A percentile compares a stretch with the other conserved stretches of the same genome.
Conservation (phyloP, 1,140 invertebrate genomes). For the Drosophila nikananu region DNA sequence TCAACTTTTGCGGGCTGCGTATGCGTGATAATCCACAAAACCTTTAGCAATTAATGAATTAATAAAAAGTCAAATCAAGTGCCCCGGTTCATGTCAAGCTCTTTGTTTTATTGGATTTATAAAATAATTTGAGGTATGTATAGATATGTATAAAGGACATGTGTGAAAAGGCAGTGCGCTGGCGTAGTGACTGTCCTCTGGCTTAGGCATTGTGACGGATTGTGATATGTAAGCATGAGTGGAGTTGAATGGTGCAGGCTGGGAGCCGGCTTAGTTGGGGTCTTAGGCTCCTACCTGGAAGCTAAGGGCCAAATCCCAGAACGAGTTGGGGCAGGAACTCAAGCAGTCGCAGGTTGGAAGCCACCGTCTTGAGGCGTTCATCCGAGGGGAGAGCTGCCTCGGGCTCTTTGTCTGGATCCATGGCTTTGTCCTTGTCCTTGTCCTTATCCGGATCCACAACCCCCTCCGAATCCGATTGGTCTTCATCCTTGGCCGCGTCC, state of each 20-base stretch:
- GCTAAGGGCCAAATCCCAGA: constrained; percentile 47
- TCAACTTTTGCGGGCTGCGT: neutral
- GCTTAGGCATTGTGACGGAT: neutral
- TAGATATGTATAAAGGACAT: neutral
- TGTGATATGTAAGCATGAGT: neutral
- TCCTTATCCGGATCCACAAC: neutral
- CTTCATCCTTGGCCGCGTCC: neutral
- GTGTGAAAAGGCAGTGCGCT: constrained; percentile 6
- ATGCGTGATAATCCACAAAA: neutral
- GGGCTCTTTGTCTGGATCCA: constrained; percentile 26
- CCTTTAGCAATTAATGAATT: neutral
- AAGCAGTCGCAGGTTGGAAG: constrained; percentile 33
- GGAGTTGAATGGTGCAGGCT: neutral
- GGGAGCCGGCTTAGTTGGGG: neutral
- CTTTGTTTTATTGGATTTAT: neutral
- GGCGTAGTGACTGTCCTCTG: neutral
- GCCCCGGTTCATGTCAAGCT: neutral
- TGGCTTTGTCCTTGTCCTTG: neutral
- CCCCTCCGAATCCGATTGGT: too few relatives aligned
- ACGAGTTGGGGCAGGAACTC: constrained; percentile 50
- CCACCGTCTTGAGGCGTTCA: constrained; percentile 18
- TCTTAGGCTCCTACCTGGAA: neutral
- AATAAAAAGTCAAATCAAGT: neutral
- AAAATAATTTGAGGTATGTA: neutral
- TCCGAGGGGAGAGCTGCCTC: constrained; percentile 9